Base-by-base conservation (phyloP, 2,113 vertebrate species). In the Neolamprologus modestus region DNA sequence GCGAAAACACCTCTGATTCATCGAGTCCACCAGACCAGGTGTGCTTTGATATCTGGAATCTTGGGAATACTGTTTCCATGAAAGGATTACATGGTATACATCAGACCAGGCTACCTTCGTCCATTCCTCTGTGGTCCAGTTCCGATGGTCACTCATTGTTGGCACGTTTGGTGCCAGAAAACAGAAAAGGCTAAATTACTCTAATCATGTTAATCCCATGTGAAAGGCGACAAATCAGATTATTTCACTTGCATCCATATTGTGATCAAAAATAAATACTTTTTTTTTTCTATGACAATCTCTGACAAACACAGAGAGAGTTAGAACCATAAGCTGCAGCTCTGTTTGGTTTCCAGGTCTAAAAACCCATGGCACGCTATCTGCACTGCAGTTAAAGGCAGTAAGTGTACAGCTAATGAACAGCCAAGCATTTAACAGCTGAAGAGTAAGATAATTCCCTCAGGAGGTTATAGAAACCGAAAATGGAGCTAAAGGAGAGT, bases 351-450 rank as follows among this genome's bases (percentile, higher is more conserved):
- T 50, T 78, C 26, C 24, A 78, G 42, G 42, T 78, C 16, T 78
- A 78, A 50, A 31, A 78, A 11, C 71, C 42, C 4, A 1, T 0
- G 0, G 9, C 24, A 76, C 14, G 4, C 24, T 76, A 8, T 50
- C 71, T 78, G 71, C 42, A 31, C 71, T 50, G 40, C 42, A 50
- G 24, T 78, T 31, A 78, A 78, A 50, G 71, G 71, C 71, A 50
- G n/a, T 73, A 26, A 73, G 66, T 42, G 21, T 26, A 26, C 37
- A 73, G 66, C 66, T 73, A 42, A 73, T 73, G 42, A 50, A 50
- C 42, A 78, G 42, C 16, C 24, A 78, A 47, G 16, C 71, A 78
- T 78, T 78, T 50, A 78, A 78, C 42, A 78, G 66, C 66, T 42
- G 66, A 71, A 71, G 13, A 71, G 2, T 42, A 71, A 71, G 66